Percentiles rank a stretch among this genome's conserved stretches.
phyloP scores from a whole-genome alignment of 2,113 vertebrate species.

The Notarius quadriscutis region DNA sequence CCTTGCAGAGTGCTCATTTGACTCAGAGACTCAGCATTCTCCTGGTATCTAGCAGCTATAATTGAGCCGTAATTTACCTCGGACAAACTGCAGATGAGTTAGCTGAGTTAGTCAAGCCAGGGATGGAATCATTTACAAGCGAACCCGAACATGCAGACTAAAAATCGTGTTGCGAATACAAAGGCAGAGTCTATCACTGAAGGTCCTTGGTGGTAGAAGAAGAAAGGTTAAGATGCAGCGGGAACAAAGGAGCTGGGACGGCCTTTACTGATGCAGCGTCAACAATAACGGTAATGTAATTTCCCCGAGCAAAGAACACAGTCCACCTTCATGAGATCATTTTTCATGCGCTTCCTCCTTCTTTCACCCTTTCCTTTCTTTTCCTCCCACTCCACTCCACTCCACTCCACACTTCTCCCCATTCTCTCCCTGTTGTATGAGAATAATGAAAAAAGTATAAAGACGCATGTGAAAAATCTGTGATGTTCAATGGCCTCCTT shows the following conservation, averaged over 20 bases:
- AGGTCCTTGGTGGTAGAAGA: neutral
- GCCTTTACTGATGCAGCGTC: slow-evolving; percentile 28
- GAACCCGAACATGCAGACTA: neutral
- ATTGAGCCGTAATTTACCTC: slow-evolving; percentile 27
- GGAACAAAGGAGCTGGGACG: slow-evolving; percentile 24
- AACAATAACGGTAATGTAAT: slow-evolving; percentile 36
- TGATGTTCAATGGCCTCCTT: neutral
- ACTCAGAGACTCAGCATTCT: slow-evolving; percentile 20
- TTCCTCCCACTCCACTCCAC: neutral
- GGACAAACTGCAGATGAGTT: slow-evolving; percentile 14
- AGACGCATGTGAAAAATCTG: neutral
- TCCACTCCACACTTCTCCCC: neutral
- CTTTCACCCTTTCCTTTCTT: too few species aligned
- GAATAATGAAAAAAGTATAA: slow-evolving; percentile 21
- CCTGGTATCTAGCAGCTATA: slow-evolving; percentile 17
- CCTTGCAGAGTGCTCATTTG: neutral
- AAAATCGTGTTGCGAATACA: neutral
- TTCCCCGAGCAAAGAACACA: slow-evolving; percentile 18
- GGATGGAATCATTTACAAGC: slow-evolving; percentile 17
- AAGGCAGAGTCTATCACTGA: neutral
- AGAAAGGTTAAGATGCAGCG: slow-evolving; percentile 24
- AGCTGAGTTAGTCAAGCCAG: neutral
- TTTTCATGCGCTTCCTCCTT: neutral
- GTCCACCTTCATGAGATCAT: slow-evolving; percentile 3
- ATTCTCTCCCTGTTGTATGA: neutral